Base-by-base conservation (phyloP, 2,113 vertebrate species). In the Lampris megalopsis region DNA sequence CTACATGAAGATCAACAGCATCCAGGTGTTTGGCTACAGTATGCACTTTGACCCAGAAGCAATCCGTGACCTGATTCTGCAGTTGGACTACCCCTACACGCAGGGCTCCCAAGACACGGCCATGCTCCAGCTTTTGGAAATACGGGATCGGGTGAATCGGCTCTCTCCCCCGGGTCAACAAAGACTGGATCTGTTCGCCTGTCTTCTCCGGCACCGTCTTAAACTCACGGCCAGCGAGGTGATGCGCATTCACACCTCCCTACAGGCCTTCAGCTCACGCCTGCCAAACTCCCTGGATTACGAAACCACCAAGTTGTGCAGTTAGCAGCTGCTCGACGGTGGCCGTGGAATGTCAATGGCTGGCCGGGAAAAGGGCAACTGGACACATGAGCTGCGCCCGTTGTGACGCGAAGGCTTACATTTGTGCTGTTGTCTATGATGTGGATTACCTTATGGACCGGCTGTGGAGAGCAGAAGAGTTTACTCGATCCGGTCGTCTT, bases 31-130 rank as follows among this genome's bases (percentile, higher is more conserved):
- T 80, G 98, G 97, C 87, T 99, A 98, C 93, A 98, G 98, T 94
- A 99, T 99, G 98, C 97, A 97, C 92, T 99, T 99, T 40, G 97
- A 99, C 90, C 96, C 97, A 0, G 98, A 99, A 71, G 97, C 98
- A 0, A 99, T 99, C 45, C 95, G 97, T 59, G 97, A 99, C 89
- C 92, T 99, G 91, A 99, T 99, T 77, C 93, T 98, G 80, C 97
- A 99, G 89, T 91, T 98, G 93, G 98, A 98, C 92, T 98, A 99
- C 91, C 97, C 97, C 1, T 98, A 98, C n/a, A 98, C 97, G 73
- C 97, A 97, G 94, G 97, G 97, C 68, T 98, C 97, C 36, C 97
- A 98, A 92, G 97, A 99, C 89, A 97, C 96, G 0, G 98, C 98
- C 9, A 95, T 98, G 91, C 93, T 99, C 80, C 98, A 98, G 81